phyloP scores from a whole-genome alignment of 2,113 vertebrate genomes.

The Corapipo altera region DNA sequence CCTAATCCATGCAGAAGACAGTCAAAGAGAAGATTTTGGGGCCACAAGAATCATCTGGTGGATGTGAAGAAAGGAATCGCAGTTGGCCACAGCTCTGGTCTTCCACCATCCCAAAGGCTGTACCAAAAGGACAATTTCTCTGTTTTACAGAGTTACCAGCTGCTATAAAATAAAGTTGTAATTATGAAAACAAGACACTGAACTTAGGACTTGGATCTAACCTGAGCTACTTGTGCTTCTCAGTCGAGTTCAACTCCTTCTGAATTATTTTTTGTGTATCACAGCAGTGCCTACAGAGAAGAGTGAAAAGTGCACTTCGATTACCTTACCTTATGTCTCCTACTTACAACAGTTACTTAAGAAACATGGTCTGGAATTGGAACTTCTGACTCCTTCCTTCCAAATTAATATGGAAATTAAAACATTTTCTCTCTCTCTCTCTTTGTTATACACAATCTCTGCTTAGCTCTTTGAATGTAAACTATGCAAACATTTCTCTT shows the following conservation, averaged over 20 bases:
- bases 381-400: neutral
- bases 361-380: neutral
- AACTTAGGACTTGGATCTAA: neutral
- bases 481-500: neutral
- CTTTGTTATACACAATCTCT: neutral
- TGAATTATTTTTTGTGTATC: neutral
- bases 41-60: neutral
- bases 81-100: neutral
- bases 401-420: neutral
- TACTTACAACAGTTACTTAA: neutral
- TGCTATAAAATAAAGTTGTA: neutral
- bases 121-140: neutral
- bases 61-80: neutral
- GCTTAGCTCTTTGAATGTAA: neutral
- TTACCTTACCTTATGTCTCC: neutral
- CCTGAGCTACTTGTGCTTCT: neutral
- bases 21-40: neutral
- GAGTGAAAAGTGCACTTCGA: neutral
- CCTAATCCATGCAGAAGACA: neutral
- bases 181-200: neutral
- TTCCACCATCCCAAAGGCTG: neutral
- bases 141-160: neutral
- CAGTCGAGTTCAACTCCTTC: neutral
- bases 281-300: neutral
- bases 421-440: neutral